Evolutionary conservation across 2,113 vertebrate genomes (phyloP).

Genomic region (Crotalus horridus): DNA sequence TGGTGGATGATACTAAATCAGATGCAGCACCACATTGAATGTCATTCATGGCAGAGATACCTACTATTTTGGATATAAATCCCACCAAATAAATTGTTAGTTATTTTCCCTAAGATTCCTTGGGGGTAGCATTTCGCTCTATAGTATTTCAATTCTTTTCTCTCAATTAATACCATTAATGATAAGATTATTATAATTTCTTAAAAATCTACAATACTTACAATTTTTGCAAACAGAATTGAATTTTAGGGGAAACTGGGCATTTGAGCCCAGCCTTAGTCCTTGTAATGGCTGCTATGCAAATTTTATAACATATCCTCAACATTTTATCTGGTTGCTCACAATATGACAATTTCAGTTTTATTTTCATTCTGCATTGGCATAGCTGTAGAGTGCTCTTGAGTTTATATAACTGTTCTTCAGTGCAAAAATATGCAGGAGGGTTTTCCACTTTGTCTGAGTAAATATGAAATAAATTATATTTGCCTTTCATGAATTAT

Average conservation of each 20-base stretch:
- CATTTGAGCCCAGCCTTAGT: neutral
- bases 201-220: neutral
- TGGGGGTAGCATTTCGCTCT: neutral
- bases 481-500: slow-evolving; percentile 15
- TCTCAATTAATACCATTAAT: neutral
- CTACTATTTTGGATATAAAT: neutral
- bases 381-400: neutral
- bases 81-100: neutral
- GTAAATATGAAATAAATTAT: slow-evolving; percentile 15
- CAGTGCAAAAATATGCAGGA: slow-evolving; percentile 9
- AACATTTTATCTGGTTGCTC: neutral
- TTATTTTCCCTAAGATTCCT: neutral
- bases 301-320: neutral
- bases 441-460: slow-evolving; percentile 25
- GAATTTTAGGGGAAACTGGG: neutral
- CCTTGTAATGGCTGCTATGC: neutral
- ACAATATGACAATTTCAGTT: neutral
- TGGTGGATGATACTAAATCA: neutral
- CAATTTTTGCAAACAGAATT: neutral
- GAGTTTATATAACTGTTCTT: slow-evolving; percentile 12
- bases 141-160: neutral
- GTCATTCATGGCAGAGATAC: neutral
- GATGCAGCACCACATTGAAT: neutral
- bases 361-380: slow-evolving; percentile 6
- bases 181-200: neutral